Evolutionary conservation across 1,140 invertebrate genomes (phyloP).

Genomic region (Acromyrmex heyeri): DNA sequence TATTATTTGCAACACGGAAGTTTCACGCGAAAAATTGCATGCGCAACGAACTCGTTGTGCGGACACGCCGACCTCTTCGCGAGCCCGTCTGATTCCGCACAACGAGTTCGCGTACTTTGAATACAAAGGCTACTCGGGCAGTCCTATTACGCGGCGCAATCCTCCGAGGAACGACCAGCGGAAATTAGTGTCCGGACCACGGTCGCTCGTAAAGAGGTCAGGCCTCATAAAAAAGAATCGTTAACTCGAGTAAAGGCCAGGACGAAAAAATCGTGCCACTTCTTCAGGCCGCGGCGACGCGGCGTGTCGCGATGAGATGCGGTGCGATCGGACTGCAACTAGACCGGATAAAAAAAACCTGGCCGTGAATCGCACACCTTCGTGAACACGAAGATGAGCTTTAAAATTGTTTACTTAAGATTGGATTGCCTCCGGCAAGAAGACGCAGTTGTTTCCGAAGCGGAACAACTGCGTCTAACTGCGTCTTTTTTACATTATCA

Average conservation of each 20-base stretch:
- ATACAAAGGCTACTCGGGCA: not conserved
- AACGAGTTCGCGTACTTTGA: not conserved
- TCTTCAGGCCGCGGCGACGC: conserved; percentile 36
- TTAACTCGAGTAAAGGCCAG: conserved; percentile 59
- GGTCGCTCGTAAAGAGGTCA: conserved; percentile 35
- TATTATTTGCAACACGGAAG: conserved; percentile 11
- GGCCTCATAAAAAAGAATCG: conserved; percentile 59
- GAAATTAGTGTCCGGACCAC: conserved; percentile 10
- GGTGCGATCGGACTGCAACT: conserved; percentile 73
- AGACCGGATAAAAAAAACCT: conserved; percentile 79
- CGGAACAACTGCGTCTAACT: conserved; percentile 70
- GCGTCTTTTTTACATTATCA: not conserved
- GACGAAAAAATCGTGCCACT: conserved; percentile 73
- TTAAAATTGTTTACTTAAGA: conserved; percentile 32
- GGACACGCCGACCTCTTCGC: not conserved
- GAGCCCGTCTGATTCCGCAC: too few species aligned
- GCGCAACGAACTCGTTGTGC: not conserved
- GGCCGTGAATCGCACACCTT: conserved; percentile 42
- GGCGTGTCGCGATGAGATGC: conserved; percentile 42
- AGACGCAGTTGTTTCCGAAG: conserved; percentile 67
- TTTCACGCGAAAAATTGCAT: not conserved
- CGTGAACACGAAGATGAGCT: conserved; percentile 37
- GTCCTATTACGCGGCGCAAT: conserved; percentile 8
- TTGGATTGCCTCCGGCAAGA: conserved; percentile 6
- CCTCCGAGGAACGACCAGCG: conserved; percentile 20